These are phyloP conservation scores for Tursiops truncatus DNA, from an alignment of 2,113 vertebrate species.

Conservation along the genomic window DNA sequence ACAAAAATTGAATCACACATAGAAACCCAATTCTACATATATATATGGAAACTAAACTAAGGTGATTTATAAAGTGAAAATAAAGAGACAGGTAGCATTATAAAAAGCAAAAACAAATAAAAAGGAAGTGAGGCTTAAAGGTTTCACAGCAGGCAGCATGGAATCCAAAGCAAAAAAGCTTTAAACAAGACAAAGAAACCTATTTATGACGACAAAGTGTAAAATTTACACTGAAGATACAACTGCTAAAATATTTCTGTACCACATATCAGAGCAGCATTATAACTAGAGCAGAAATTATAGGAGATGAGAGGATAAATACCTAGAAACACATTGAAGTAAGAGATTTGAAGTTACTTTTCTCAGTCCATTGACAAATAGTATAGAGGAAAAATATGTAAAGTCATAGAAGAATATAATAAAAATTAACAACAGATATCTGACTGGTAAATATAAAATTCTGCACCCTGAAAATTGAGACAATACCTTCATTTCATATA, in stretches of 20 bases:
- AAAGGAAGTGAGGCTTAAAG: neutral
- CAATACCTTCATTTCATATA: neutral
- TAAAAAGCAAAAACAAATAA: neutral
- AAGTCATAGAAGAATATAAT: neutral
- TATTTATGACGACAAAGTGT: neutral
- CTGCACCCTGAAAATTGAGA: neutral
- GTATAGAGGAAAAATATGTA: neutral
- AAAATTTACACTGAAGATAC: neutral
- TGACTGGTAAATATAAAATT: neutral
- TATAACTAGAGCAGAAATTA: neutral
- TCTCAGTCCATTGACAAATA: neutral
- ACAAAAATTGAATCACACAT: constrained; percentile 3
- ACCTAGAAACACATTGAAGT: neutral
- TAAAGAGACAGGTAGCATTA: neutral
- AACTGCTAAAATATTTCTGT: neutral
- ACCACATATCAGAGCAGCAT: neutral
- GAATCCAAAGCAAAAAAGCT: neutral
- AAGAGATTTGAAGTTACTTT: neutral
- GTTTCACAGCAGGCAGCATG: neutral
- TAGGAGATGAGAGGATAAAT: neutral
- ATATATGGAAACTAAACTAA: neutral
- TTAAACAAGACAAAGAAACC: neutral
- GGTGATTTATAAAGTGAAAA: constrained; percentile 17
- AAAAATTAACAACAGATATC: neutral
- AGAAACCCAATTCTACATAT: neutral